Evolutionary conservation across 2,888 invertebrate genomes (phyloP).

Genomic region (Cerastoderma edule): DNA sequence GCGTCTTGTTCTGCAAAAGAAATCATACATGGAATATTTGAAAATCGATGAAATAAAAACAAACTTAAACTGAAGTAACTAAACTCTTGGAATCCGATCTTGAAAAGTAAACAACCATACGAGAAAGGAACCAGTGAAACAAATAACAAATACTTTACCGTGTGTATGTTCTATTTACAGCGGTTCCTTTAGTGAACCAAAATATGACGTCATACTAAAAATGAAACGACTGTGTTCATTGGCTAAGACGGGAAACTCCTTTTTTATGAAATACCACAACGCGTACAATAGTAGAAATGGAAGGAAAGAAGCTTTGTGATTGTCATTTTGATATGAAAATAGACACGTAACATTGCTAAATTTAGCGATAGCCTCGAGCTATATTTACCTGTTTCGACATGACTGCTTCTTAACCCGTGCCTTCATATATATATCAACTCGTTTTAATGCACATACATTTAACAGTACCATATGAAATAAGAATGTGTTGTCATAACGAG

Average conservation of each 20-base stretch:
- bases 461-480: no score
- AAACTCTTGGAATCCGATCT: neutral
- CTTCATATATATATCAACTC: no score
- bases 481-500: no score
- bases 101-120: neutral
- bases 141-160: neutral
- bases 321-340: no score
- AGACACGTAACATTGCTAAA: no score
- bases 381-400: no score
- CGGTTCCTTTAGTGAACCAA: neutral
- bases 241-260: constrained; percentile 46
- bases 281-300: neutral
- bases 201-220: constrained; percentile 23
- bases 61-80: neutral
- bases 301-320: neutral
- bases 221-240: constrained; percentile 42
- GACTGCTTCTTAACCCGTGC: no score
- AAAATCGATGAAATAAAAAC: neutral
- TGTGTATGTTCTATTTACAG: constrained; percentile 13
- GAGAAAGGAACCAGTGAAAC: neutral
- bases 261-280: neutral
- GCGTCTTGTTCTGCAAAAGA: constrained; percentile 41
- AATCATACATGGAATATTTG: no score
- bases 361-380: no score
- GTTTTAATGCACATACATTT: no score